These are phyloP conservation scores for Phymorhynchus buccinoides DNA, from an alignment of 1,140 invertebrate species.

Conservation along the genomic window DNA sequence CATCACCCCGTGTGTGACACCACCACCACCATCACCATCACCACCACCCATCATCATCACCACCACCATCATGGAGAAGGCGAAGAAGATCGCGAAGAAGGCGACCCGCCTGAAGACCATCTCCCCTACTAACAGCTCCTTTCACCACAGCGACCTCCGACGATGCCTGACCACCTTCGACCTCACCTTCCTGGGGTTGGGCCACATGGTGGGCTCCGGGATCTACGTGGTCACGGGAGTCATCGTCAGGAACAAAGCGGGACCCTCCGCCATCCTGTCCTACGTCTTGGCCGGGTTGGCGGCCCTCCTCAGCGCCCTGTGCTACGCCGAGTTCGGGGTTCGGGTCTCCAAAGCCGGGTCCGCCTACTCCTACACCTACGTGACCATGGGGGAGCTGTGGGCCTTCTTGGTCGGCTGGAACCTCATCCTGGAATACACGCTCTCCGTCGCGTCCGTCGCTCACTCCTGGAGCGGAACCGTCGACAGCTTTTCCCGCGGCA, in stretches of 20 bases:
- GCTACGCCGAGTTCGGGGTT: conserved; percentile 95
- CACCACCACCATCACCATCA: too few relatives aligned
- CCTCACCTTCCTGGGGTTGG: conserved; percentile 84
- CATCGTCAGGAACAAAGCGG: conserved; percentile 88
- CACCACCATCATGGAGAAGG: conserved; percentile 21
- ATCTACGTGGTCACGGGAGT: conserved; percentile 78
- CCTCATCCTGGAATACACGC: conserved; percentile 72
- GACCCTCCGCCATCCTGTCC: conserved; percentile 84
- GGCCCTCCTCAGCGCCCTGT: conserved; percentile 87
- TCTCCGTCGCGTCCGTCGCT: conserved; percentile 86
- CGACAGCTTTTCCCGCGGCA: conserved; percentile 85
- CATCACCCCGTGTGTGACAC: too few relatives aligned
- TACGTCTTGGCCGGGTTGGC: conserved; percentile 90
- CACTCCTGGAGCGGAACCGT: conserved; percentile 94
- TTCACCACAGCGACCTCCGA: conserved; percentile 85
- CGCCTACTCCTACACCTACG: conserved; percentile 69
- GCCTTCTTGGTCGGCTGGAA: conserved; percentile 72
- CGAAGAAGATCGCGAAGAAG: conserved; percentile 66
- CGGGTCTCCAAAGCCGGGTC: conserved; percentile 70
- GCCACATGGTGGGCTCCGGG: conserved; percentile 92
- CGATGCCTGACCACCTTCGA: conserved; percentile 92
- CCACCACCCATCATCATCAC: too few relatives aligned
- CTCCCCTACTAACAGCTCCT: conserved; percentile 75
- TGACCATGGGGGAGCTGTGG: conserved; percentile 69
- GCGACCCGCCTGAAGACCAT: conserved; percentile 66